A percentile compares a stretch with the other conserved stretches of the same genome.
These are phyloP conservation scores for Macrobrachium rosenbergii DNA, from an alignment of 1,140 invertebrate genomes.

Conservation along the genomic window DNA sequence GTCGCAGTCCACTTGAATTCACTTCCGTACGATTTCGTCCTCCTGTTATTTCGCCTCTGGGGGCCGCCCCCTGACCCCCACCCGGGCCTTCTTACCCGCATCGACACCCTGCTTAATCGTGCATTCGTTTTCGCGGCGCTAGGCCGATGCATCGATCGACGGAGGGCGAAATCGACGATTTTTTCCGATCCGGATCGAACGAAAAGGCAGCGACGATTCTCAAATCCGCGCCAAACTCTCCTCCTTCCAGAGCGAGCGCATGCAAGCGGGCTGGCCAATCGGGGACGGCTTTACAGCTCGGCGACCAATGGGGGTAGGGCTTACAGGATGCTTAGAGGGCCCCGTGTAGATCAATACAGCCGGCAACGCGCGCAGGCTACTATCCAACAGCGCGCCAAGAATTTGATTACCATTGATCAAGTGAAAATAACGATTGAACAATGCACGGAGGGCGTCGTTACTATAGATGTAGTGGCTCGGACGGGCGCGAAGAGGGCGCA, in stretches of 20 bases:
- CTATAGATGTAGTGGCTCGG: neutral
- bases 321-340: conserved; percentile 6
- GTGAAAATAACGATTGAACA: conserved; percentile 32
- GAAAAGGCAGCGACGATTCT: conserved; percentile 21
- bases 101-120: neutral
- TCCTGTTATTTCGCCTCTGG: no score
- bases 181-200: conserved; percentile 9
- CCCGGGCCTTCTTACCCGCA: neutral
- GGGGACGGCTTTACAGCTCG: neutral
- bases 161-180: neutral
- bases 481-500: neutral
- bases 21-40: neutral
- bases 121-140: no score
- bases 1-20: conserved; percentile 20
- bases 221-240: conserved; percentile 49
- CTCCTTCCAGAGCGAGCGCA: conserved; percentile 34
- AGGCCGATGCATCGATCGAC: no score
- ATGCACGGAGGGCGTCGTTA: neutral
- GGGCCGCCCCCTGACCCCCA: neutral
- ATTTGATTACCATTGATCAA: conserved; percentile 62
- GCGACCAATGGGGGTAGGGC: conserved; percentile 8
- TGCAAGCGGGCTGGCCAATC: conserved; percentile 47
- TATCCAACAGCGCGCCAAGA: conserved; percentile 33
- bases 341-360: conserved; percentile 52
- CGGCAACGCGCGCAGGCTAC: conserved; percentile 42